Percentiles rank a stretch among this genome's conserved stretches.
phyloP scores from a whole-genome alignment of 2,113 vertebrate species.

The Clarias macrocephalus region DNA sequence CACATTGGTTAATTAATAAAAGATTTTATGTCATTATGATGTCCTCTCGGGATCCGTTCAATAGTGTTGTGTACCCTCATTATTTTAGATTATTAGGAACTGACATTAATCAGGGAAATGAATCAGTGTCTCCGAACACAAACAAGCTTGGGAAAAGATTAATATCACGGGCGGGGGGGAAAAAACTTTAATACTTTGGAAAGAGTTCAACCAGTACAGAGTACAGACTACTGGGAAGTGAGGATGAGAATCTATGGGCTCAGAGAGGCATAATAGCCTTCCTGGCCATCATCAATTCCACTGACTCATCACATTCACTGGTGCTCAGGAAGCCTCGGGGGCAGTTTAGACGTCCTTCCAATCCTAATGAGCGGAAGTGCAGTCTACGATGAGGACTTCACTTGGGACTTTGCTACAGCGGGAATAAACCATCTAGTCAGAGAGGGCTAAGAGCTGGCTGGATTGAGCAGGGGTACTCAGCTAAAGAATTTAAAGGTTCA shows the following conservation, averaged over 20 bases:
- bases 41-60: background rate
- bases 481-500: background rate
- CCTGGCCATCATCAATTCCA: conserved; percentile 28
- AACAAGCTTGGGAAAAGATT: background rate
- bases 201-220: background rate
- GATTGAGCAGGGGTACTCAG: background rate
- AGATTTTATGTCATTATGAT: background rate
- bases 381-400: conserved; percentile 45
- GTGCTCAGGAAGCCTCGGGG: conserved; percentile 33
- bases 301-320: conserved; percentile 53
- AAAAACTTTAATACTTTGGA: background rate
- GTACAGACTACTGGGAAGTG: background rate
- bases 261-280: conserved; percentile 25
- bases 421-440: conserved; percentile 26
- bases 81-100: background rate
- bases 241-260: background rate
- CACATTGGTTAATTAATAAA: background rate
- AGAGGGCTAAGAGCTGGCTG: background rate
- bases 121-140: background rate
- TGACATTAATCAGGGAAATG: background rate
- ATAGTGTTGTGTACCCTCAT: background rate
- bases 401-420: conserved; percentile 2
- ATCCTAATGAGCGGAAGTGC: conserved; percentile 35
- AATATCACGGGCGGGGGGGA: background rate
- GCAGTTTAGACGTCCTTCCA: conserved; percentile 18